Conservation (phyloP, 1,140 invertebrate species). For the Vanessa atalanta region DNA sequence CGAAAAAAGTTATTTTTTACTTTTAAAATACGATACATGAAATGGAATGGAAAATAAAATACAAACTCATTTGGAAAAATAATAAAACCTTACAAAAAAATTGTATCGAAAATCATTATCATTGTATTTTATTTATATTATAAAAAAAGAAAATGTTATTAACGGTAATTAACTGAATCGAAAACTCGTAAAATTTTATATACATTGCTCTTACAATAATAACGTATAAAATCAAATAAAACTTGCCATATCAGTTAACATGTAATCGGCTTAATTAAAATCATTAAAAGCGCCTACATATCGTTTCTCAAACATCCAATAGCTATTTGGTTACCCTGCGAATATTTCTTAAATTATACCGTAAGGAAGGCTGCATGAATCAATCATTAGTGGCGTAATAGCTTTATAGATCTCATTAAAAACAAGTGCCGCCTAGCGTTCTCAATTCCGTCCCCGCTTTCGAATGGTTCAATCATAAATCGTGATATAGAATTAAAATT, state of each 20-base stretch:
- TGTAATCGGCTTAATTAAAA: conserved; percentile 31
- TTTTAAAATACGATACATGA: neutral
- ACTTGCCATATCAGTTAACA: conserved; percentile 14
- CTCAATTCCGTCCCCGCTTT: conserved; percentile 53
- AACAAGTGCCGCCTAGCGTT: conserved; percentile 46
- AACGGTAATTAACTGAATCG: conserved; percentile 35
- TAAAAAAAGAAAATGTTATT: conserved; percentile 35
- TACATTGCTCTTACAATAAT: conserved; percentile 30
- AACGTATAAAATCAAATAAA: conserved; percentile 36
- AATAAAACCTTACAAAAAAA: conserved; percentile 23
- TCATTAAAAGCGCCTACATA: neutral
- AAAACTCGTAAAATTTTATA: conserved; percentile 38
- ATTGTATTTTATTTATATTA: conserved; percentile 29
- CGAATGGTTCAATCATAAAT: conserved; percentile 62
- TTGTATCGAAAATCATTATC: conserved; percentile 21
- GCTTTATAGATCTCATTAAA: conserved; percentile 67
- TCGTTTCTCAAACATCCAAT: neutral
- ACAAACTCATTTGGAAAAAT: neutral
- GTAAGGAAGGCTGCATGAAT: conserved; percentile 4
- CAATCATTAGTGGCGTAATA: conserved; percentile 24
- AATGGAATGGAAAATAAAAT: neutral
- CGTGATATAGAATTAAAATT: conserved; percentile 67
- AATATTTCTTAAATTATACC: neutral
- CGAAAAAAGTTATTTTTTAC: neutral
- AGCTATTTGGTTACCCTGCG: neutral